A percentile compares a stretch with the other conserved stretches of the same genome.
Conservation (phyloP, 2,888 invertebrate species). For the Macropis europaea region DNA sequence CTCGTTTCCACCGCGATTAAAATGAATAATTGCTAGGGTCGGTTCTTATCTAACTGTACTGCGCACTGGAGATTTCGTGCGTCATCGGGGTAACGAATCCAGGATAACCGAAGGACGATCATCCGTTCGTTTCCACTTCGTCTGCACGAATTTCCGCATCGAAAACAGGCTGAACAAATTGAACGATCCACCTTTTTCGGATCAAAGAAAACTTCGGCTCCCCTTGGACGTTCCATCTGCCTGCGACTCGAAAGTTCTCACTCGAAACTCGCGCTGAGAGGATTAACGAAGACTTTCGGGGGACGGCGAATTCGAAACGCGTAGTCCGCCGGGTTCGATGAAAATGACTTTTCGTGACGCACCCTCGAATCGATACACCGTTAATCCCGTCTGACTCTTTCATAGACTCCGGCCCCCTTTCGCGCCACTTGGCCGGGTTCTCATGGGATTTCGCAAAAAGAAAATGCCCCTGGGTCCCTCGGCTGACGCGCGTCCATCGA, state of each 20-base stretch:
- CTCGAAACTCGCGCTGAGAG: constrained; percentile 28
- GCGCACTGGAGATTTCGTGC: neutral
- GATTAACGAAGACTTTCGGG: constrained; percentile 29
- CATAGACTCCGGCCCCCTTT: constrained; percentile 32
- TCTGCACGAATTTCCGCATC: too few species aligned
- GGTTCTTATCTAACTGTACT: neutral
- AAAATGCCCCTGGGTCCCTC: constrained; percentile 40
- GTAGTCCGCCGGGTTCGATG: constrained; percentile 12
- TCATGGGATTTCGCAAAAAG: constrained; percentile 67
- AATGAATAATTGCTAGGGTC: neutral
- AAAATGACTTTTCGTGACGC: constrained; percentile 53
- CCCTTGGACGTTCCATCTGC: neutral
- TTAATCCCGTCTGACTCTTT: constrained; percentile 57
- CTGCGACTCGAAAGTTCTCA: constrained; percentile 16
- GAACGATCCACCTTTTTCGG: too few species aligned
- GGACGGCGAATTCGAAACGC: constrained; percentile 5
- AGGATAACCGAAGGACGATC: neutral
- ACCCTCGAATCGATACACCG: constrained; percentile 50
- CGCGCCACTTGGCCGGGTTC: constrained; percentile 70
- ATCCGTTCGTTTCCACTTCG: neutral
- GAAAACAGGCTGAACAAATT: too few species aligned
- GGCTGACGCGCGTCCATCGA: constrained; percentile 50
- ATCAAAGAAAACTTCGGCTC: too few species aligned
- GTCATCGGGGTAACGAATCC: neutral
- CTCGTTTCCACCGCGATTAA: neutral